A percentile compares a stretch with the other conserved stretches of the same genome.
These are phyloP conservation scores for Tenthredo distinguenda DNA, from an alignment of 2,888 invertebrate genomes.

Conservation along the genomic window DNA sequence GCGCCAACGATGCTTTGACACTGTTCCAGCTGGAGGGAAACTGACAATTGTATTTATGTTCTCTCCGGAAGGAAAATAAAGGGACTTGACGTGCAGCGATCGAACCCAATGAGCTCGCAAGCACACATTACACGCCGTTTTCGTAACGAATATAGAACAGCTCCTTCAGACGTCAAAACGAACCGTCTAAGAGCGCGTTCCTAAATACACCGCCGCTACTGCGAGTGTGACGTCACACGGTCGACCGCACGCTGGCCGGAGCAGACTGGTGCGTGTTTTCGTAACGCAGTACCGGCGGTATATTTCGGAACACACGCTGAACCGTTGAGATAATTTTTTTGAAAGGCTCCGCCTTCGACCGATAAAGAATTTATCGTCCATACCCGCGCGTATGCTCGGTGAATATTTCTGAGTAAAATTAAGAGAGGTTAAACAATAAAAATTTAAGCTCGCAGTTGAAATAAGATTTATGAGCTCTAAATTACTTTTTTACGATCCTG, in stretches of 20 bases:
- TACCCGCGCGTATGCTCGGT: neutral
- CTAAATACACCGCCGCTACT: too few relatives aligned
- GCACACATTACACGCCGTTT: neutral
- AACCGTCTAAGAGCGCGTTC: neutral
- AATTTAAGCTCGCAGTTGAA: neutral
- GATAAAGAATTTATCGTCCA: neutral
- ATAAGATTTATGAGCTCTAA: neutral
- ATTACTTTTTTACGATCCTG: slow-evolving; percentile 7
- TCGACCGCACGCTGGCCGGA: too few relatives aligned
- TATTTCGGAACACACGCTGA: neutral
- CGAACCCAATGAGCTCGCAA: neutral
- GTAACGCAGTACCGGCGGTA: too few relatives aligned
- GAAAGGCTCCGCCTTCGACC: neutral
- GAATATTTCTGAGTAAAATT: neutral
- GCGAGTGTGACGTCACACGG: too few relatives aligned
- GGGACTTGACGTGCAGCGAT: neutral
- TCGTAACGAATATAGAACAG: neutral
- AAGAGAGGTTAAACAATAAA: neutral
- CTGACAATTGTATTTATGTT: slow-evolving; percentile 41
- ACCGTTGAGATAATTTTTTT: neutral
- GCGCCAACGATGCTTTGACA: slow-evolving; percentile 69
- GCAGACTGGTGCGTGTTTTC: too few relatives aligned
- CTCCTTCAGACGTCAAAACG: neutral
- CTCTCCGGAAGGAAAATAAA: neutral
- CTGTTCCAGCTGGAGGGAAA: slow-evolving; percentile 68